phyloP scores from a whole-genome alignment of 2,113 vertebrate species.

The Oenanthe oenanthe region DNA sequence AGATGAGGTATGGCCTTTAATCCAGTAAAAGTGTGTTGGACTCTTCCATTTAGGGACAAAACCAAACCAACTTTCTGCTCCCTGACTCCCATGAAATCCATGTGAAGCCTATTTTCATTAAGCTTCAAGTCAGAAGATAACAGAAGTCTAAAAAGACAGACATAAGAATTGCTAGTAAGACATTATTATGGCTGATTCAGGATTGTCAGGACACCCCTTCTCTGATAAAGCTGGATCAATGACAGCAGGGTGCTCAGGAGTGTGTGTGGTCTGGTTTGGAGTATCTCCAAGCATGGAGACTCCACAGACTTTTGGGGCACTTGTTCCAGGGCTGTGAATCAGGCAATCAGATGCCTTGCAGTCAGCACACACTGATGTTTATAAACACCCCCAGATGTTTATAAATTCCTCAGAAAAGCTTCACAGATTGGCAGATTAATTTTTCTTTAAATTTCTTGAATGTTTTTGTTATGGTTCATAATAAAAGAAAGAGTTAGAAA shows the following conservation, averaged over 20 bases:
- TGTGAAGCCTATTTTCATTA: conserved; percentile 33
- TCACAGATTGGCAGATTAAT: neutral
- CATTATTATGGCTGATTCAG: neutral
- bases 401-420: neutral
- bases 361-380: neutral
- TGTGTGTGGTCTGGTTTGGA: neutral
- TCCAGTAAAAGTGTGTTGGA: conserved; percentile 72
- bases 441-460: neutral
- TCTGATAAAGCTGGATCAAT: neutral
- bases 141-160: conserved; percentile 69
- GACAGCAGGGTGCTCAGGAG: neutral
- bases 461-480: neutral
- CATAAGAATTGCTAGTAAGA: neutral
- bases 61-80: conserved; percentile 49
- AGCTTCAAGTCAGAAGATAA: conserved; percentile 73
- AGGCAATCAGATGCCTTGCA: neutral
- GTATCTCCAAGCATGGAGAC: neutral
- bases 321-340: neutral
- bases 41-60: conserved; percentile 70
- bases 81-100: conserved; percentile 41
- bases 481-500: neutral
- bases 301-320: neutral
- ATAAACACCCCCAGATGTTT: neutral
- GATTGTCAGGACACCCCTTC: neutral
- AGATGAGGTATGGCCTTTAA: conserved; percentile 68